These are phyloP conservation scores for Thryonomys swinderianus DNA, from an alignment of 2,113 vertebrate species.

Conservation along the genomic window DNA sequence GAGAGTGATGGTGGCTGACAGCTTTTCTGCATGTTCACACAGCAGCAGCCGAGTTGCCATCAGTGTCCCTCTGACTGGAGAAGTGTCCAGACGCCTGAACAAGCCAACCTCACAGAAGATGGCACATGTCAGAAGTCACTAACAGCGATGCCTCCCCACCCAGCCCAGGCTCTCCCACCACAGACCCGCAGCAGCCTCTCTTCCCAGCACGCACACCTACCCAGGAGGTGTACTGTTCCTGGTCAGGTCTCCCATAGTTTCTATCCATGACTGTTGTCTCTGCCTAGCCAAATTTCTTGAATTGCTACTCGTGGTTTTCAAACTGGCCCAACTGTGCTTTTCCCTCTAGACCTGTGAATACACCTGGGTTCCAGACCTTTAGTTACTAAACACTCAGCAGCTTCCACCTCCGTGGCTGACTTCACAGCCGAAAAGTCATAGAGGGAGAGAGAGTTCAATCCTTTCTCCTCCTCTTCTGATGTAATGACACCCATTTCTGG, in stretches of 20 bases:
- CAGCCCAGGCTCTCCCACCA: neutral
- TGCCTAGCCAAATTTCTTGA: neutral
- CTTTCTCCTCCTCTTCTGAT: neutral
- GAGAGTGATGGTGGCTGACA: conserved; percentile 93
- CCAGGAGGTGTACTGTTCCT: neutral
- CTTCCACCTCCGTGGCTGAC: neutral
- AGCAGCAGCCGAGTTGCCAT: conserved; percentile 94
- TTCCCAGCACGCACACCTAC: neutral
- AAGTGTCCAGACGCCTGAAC: conserved; percentile 90
- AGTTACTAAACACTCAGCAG: neutral
- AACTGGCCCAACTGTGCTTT: neutral
- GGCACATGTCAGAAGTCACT: neutral
- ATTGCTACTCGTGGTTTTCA: neutral
- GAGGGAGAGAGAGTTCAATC: neutral
- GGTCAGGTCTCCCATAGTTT: neutral
- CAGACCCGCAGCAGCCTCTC: neutral
- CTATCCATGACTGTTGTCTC: neutral
- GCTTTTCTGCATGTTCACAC: conserved; percentile 96
- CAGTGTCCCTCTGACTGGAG: conserved; percentile 84
- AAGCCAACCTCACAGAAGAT: conserved; percentile 89
- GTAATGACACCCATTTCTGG: neutral
- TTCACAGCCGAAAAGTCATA: neutral
- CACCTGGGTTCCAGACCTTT: neutral
- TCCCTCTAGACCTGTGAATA: neutral
- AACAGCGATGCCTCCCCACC: neutral